These are phyloP conservation scores for Drosophila eugracilis DNA, from an alignment of 1,140 invertebrate species.

Conservation along the genomic window DNA sequence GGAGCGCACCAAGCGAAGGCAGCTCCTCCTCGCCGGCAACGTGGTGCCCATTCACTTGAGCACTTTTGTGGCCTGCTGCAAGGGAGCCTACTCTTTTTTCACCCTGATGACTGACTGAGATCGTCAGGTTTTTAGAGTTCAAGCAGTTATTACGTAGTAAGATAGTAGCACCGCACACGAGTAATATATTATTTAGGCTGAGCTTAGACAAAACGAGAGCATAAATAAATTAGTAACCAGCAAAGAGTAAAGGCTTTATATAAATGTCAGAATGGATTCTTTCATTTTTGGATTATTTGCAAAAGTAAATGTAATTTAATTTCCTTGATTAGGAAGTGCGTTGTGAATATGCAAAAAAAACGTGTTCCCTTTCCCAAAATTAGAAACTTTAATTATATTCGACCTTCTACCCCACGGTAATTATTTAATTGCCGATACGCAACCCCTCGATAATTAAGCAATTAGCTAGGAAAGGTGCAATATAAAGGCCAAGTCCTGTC, in stretches of 20 bases:
- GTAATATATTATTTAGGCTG: no score
- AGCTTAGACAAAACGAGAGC: no score
- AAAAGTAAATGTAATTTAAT: no score
- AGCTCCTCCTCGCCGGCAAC: constrained; percentile 48
- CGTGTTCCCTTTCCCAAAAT: background rate
- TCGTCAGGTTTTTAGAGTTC: background rate
- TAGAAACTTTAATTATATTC: background rate
- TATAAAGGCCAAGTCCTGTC: constrained; percentile 1
- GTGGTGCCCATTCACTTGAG: constrained; percentile 64
- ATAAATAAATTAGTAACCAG: no score
- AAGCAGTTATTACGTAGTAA: no score
- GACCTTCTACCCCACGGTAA: background rate
- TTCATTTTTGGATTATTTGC: no score
- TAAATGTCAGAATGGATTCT: no score
- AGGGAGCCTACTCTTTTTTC: constrained; percentile 72
- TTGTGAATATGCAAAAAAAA: background rate
- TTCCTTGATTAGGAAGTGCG: no score
- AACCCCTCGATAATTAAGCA: background rate
- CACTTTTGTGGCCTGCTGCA: constrained; percentile 67
- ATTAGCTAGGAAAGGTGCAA: background rate
- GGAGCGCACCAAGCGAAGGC: constrained; percentile 47
- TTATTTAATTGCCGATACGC: constrained; percentile 19
- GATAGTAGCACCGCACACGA: background rate
- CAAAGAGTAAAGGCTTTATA: no score
- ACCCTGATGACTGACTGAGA: constrained; percentile 57